These are phyloP conservation scores for Lithophane leautieri DNA, from an alignment of 2,888 invertebrate genomes.

Conservation along the genomic window DNA sequence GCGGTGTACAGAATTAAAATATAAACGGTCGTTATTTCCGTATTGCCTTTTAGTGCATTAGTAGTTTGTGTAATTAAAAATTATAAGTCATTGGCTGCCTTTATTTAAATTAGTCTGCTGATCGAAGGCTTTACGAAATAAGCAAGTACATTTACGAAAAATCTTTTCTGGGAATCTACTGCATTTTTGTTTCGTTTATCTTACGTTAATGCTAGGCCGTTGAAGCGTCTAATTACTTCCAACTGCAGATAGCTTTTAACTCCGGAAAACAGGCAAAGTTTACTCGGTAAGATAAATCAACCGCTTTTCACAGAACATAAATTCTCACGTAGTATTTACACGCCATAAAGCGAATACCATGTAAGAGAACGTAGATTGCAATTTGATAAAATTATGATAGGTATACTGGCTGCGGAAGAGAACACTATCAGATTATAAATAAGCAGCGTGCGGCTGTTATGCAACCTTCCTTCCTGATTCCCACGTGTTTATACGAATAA, in stretches of 20 bases:
- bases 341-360: slow-evolving; percentile 14
- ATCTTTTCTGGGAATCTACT: neutral
- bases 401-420: slow-evolving; percentile 51
- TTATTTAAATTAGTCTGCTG: slow-evolving; percentile 23
- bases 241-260: neutral
- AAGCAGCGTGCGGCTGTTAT: slow-evolving; percentile 45
- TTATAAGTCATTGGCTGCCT: slow-evolving; percentile 28
- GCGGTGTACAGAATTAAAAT: slow-evolving; percentile 30
- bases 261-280: neutral
- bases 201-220: neutral
- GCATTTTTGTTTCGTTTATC: neutral
- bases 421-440: slow-evolving; percentile 55
- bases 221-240: neutral
- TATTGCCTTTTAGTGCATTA: slow-evolving; percentile 35
- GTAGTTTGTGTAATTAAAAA: slow-evolving; percentile 46
- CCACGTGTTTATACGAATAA: slow-evolving; percentile 45
- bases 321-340: slow-evolving; percentile 28
- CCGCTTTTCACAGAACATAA: slow-evolving; percentile 35
- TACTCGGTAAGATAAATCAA: slow-evolving; percentile 1
- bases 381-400: slow-evolving; percentile 62
- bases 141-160: neutral
- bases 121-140: neutral
- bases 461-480: slow-evolving; percentile 62
- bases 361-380: slow-evolving; percentile 47
- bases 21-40: slow-evolving; percentile 43